Base-by-base conservation (phyloP, 2,888 invertebrate species). In the Nebria salina region DNA sequence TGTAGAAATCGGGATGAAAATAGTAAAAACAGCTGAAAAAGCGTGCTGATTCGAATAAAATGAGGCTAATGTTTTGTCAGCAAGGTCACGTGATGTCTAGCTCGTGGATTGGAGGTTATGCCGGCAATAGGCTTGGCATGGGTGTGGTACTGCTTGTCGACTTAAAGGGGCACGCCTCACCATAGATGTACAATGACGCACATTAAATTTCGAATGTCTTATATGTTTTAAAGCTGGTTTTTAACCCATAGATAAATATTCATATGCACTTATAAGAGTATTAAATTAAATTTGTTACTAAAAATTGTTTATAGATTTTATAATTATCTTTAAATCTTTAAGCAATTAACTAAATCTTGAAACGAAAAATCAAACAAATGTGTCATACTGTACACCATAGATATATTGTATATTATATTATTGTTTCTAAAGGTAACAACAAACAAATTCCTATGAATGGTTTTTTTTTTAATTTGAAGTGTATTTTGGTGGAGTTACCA, bases 121-220 rank as follows among this genome's bases (percentile, higher is more conserved):
- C 70, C 54, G 76, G 77, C 72, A 79, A 78, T 79, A 83, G 83
- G 83, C 81, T 83, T 83, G 83, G 83, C 83, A 72, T 75, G 81
- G 83, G 83, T 83, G 83, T 82, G 83, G 83, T 82, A 65, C 75
- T 34, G 70, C 76, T 65, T 75, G 78, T 72, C 64, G 75, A 73
- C 76, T 83, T 83, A 82, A 83, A 83, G 82, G 79, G 82, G 82
- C 83, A 81, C 83, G 76, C 68, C 79, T 82, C 65, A 72, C 65
- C 66, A 72, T 78, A 77, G 75, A n/a, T 11, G 41, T 26, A 73
- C 81, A 77, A 75, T 41, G 77, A 80, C 7, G 8, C 54, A 54
- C 54, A 6, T 8, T 2, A 54, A 13, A 11, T 54, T 54, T 34
- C 34, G 34, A 34, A 4, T 54, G 54, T 54, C 7, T 54, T 54